Conservation (phyloP, 2,888 invertebrate genomes). For the Melanophora roralis region DNA sequence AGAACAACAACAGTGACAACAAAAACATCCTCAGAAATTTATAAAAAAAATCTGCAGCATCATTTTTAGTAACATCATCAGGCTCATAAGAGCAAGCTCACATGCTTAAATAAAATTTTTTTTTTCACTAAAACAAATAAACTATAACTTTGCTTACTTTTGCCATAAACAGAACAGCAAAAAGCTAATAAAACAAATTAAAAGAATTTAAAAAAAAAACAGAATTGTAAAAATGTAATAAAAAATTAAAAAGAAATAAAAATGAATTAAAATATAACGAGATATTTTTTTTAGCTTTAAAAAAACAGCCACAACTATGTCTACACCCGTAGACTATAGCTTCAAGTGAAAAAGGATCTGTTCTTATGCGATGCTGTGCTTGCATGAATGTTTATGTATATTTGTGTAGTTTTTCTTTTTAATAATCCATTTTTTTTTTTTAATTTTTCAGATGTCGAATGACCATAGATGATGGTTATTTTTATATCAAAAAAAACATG, state of each 20-base stretch:
- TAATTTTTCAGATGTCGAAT: slow-evolving; percentile 20
- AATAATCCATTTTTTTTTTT: slow-evolving; percentile 1
- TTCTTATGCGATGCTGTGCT: slow-evolving; percentile 18
- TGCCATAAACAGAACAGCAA: slow-evolving; percentile 22
- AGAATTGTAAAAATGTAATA: slow-evolving; percentile 73
- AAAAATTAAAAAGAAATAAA: slow-evolving; percentile 76
- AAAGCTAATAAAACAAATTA: slow-evolving; percentile 68
- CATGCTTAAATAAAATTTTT: neutral
- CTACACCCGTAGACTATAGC: slow-evolving; percentile 17
- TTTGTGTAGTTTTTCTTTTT: slow-evolving; percentile 33
- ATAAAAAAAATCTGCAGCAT: neutral
- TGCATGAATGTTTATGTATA: no score
- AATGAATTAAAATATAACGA: slow-evolving; percentile 70
- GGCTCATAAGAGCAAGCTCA: slow-evolving; percentile 36
- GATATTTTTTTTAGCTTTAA: slow-evolving; percentile 15
- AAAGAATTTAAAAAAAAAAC: slow-evolving; percentile 73
- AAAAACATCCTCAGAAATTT: neutral
- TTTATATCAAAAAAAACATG: neutral
- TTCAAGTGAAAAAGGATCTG: slow-evolving; percentile 27
- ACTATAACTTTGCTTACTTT: slow-evolving; percentile 15
- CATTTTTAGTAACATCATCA: slow-evolving; percentile 38
- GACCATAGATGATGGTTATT: slow-evolving; percentile 30
- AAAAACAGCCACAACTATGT: slow-evolving; percentile 9
- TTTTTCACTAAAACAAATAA: neutral
- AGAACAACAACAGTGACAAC: slow-evolving; percentile 20